These are phyloP conservation scores for Halcyon chelicuti DNA, from an alignment of 2,797 vertebrate genomes.

Conservation along the genomic window DNA sequence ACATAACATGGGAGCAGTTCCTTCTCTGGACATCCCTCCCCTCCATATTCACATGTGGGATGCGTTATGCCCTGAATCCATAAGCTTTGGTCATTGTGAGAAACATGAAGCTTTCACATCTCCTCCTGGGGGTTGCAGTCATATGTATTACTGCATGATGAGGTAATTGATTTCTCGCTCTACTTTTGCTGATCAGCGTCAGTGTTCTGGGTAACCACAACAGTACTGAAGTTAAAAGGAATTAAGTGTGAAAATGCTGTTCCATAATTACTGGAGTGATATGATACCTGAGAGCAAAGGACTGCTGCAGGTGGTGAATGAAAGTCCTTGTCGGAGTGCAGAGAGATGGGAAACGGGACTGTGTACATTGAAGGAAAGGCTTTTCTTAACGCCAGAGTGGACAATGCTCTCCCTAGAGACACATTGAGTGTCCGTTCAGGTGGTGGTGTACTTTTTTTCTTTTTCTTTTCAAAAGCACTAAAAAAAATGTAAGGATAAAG, in stretches of 20 bases:
- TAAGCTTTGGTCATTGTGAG: not conserved
- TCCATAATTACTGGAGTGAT: not conserved
- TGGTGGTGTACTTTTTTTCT: not conserved
- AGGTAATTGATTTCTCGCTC: not conserved
- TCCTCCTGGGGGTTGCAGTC: not conserved
- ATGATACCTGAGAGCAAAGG: not conserved
- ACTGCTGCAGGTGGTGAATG: not conserved
- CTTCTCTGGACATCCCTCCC: not conserved
- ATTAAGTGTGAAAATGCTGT: not conserved
- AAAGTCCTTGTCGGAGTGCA: not conserved
- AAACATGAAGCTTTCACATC: not conserved
- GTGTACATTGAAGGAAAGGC: not conserved
- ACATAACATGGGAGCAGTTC: not conserved
- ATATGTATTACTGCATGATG: accelerated
- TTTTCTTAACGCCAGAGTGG: not conserved
- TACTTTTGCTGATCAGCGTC: not conserved
- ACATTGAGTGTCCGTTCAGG: not conserved
- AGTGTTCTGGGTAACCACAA: not conserved
- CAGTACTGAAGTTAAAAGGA: not conserved
- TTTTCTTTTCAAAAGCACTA: not conserved
- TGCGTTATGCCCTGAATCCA: not conserved
- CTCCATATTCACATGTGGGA: accelerated
- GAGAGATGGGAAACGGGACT: not conserved
- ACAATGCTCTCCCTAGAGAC: not conserved
- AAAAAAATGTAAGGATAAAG: not conserved